A percentile compares a stretch with the other conserved stretches of the same genome.
Evolutionary conservation across 2,113 vertebrate genomes (phyloP).

Genomic region (Naja naja): DNA sequence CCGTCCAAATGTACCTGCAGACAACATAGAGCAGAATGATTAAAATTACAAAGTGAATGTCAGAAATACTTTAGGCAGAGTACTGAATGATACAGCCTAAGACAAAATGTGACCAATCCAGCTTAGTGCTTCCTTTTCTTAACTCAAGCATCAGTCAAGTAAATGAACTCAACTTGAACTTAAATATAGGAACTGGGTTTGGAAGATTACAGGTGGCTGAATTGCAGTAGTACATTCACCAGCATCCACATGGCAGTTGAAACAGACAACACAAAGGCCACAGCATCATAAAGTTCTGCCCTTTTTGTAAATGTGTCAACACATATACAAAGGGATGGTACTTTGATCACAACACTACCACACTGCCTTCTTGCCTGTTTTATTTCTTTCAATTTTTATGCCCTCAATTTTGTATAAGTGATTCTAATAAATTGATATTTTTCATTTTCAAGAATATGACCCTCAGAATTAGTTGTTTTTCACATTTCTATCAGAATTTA

Average conservation of each 20-base stretch:
- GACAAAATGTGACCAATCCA: not conserved
- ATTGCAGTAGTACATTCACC: not conserved
- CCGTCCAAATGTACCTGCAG: conserved; percentile 63
- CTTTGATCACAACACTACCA: not conserved
- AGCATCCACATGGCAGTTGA: not conserved
- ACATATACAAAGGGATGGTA: not conserved
- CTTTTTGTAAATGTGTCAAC: not conserved
- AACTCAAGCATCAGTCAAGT: not conserved
- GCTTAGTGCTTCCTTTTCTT: not conserved
- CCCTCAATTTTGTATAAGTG: not conserved
- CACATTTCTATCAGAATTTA: conserved; percentile 29
- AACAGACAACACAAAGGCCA: not conserved
- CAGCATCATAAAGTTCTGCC: not conserved
- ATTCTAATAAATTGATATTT: not conserved
- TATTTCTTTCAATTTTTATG: not conserved
- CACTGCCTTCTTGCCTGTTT: not conserved
- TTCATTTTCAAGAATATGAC: not conserved
- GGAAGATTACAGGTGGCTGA: not conserved
- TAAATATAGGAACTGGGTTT: not conserved
- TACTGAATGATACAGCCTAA: not conserved
- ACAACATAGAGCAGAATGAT: not conserved
- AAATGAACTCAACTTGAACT: not conserved
- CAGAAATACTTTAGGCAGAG: not conserved
- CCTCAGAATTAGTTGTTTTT: not conserved
- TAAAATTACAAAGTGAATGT: not conserved